Evolutionary conservation across 2,888 invertebrate species (phyloP).

Genomic region (Osmoderma eremita): DNA sequence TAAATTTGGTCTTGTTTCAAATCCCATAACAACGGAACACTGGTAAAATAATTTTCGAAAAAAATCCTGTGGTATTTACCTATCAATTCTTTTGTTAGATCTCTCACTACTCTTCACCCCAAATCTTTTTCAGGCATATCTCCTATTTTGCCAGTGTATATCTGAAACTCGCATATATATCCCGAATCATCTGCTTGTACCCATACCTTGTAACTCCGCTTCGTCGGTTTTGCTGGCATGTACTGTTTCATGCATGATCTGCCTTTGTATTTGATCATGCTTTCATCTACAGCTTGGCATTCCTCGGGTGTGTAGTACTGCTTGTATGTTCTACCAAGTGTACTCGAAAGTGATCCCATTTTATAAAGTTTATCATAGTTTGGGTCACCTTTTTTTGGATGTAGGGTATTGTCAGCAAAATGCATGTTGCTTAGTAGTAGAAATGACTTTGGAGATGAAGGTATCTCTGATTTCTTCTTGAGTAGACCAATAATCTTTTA

Average conservation of each 20-base stretch:
- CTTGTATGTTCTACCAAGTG: neutral
- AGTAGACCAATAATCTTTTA: neutral
- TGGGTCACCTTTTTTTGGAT: neutral
- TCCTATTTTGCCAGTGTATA: conserved; percentile 54
- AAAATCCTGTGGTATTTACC: conserved; percentile 46
- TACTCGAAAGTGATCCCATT: neutral
- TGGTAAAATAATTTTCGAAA: conserved; percentile 52
- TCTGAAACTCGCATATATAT: conserved; percentile 52
- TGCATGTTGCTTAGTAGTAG: neutral
- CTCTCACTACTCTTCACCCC: conserved; percentile 41
- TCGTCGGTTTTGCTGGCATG: conserved; percentile 41
- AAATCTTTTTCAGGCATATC: conserved; percentile 48
- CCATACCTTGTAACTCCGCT: conserved; percentile 51
- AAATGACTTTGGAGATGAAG: neutral
- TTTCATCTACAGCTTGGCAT: neutral
- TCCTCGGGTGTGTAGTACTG: neutral
- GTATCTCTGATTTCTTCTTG: too few relatives aligned
- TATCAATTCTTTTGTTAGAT: conserved; percentile 35
- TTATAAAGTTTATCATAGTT: neutral
- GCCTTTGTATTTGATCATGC: neutral
- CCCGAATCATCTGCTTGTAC: conserved; percentile 46
- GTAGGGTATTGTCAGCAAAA: neutral
- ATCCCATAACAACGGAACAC: conserved; percentile 43
- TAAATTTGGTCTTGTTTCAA: conserved; percentile 45
- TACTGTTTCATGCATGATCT: neutral